phyloP scores from a whole-genome alignment of 2,888 invertebrate species.

The Leptinotarsa rubiginosa region DNA sequence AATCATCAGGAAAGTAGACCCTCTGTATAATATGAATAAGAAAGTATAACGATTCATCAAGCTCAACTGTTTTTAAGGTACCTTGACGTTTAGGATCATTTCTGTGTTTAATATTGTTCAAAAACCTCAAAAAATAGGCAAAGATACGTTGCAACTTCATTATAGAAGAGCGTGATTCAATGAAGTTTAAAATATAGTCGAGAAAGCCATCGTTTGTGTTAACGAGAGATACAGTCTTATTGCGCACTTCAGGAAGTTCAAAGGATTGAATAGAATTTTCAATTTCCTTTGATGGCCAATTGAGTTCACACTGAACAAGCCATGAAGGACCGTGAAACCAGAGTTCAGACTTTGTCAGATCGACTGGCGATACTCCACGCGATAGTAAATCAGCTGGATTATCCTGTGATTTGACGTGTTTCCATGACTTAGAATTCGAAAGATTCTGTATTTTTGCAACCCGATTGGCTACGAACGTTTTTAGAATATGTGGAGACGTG shows the following conservation, averaged over 20 bases:
- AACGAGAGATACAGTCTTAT: constrained; percentile 3
- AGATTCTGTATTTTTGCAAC: constrained; percentile 28
- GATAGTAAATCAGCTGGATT: constrained; percentile 29
- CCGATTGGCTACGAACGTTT: constrained; percentile 30
- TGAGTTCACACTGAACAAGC: background rate
- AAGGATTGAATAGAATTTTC: background rate
- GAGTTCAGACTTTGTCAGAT: constrained; percentile 12
- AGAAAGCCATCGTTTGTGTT: background rate
- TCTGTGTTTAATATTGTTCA: background rate
- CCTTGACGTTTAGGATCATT: background rate
- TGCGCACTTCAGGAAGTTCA: constrained; percentile 4
- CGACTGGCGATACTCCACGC: constrained; percentile 20
- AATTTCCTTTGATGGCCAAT: background rate
- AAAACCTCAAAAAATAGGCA: constrained; percentile 24
- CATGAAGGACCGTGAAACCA: constrained; percentile 27
- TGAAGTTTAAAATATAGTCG: background rate
- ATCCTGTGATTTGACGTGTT: constrained; percentile 18
- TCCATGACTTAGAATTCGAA: constrained; percentile 17
- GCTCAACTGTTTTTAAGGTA: constrained; percentile 17
- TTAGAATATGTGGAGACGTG: constrained; percentile 20
- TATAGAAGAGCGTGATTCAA: constrained; percentile 18
- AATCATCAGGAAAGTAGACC: constrained; percentile 26
- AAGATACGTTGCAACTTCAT: constrained; percentile 23
- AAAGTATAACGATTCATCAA: constrained; percentile 17
- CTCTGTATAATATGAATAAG: constrained; percentile 29